Base-by-base conservation (phyloP, 2,888 invertebrate species). In the Amiota communis region DNA sequence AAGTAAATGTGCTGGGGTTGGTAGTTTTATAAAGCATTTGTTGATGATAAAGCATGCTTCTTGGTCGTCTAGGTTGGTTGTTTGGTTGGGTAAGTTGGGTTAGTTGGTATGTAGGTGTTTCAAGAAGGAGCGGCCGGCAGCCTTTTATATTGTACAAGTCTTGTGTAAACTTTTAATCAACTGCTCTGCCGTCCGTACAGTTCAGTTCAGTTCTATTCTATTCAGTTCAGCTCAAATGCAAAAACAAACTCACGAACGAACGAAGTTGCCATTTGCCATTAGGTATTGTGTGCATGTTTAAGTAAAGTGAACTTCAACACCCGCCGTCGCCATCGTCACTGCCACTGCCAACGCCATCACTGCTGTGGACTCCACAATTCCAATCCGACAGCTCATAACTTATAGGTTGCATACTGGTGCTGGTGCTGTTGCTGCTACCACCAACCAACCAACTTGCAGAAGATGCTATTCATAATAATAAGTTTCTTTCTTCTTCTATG, bases 91-190 rank as follows among this genome's bases (percentile, higher is more conserved):
- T n/a, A n/a, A n/a, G 36, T 36, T 36, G 36, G 36, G 36, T 36
- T 36, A 36, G 36, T 36, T 36, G 36, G 6, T 36, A 36, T 36
- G 36, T 36, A 36, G 36, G 36, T 6, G 6, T 2, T 36, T 36
- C 2, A 36, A 36, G 36, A 36, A 36, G 36, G 36, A 36, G 36
- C 36, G 8, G 64, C 49, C 10, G 20, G 20, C 71, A 53, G 69
- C 71, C 77, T 77, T 78, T 79, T 79, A 75, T 75, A 36, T 36
- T 36, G 36, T 36, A 36, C 36, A 83, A 85, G 80, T 68, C 67
- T 82, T 85, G 79, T 71, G 74, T 70, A 75, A 85, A 84, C 74
- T 83, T 83, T 83, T 83, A 83, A 83, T 83, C 86, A 83, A 83
- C 81, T 85, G 64, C 47, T 76, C 76, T 73, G 80, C 76, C 76